Conservation (phyloP, 2,888 invertebrate genomes). For the Eumacrocentrus americanus region DNA sequence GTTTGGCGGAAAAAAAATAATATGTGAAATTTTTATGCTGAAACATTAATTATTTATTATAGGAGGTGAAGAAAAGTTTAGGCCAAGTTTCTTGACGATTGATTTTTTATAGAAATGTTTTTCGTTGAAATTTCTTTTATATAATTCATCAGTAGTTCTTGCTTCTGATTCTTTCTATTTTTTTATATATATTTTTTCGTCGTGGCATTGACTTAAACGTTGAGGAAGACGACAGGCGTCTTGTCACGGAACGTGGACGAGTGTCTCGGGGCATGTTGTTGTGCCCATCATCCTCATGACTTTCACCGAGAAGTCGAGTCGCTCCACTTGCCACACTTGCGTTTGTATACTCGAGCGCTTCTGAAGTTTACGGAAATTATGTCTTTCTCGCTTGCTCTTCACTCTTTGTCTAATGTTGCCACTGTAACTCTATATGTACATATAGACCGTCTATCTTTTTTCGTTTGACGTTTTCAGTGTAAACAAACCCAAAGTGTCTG, state of each 20-base stretch:
- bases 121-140: too few species aligned
- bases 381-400: background rate
- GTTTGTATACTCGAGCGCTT: conserved; percentile 32
- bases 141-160: too few species aligned
- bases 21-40: too few species aligned
- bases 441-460: too few species aligned
- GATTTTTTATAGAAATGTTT: too few species aligned
- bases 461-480: too few species aligned
- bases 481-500: background rate
- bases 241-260: conserved; percentile 31
- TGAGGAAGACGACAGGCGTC: conserved; percentile 5
- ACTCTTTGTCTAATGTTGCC: background rate
- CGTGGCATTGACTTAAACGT: too few species aligned
- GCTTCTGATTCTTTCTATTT: too few species aligned
- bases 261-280: conserved; percentile 30
- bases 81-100: background rate
- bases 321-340: conserved; percentile 49
- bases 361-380: conserved; percentile 33
- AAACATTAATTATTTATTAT: background rate
- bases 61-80: background rate
- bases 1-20: background rate
- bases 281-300: conserved; percentile 38
- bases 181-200: background rate
- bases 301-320: conserved; percentile 45
- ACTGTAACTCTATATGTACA: too few species aligned